Evolutionary conservation across 2,888 invertebrate species (phyloP), one percentile per base, ranked within the genome.

Genomic region (Euspilapteryx auroguttella): DNA sequence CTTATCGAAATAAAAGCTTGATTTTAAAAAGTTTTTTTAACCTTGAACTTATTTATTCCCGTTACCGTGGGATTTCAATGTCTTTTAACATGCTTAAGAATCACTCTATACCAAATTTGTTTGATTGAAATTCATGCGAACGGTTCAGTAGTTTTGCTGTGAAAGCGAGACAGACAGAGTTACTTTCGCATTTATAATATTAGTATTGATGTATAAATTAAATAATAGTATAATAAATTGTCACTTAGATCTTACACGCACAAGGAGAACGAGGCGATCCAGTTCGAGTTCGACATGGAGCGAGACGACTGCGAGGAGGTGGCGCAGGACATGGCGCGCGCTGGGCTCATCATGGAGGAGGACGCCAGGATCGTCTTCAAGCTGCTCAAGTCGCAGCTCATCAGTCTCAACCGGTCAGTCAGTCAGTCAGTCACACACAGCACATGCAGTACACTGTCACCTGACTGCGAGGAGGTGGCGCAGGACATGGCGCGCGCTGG

Each of bases 211-310:
- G n/a, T n/a, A n/a, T n/a, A n/a, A n/a, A n/a, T n/a, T n/a, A n/a
- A n/a, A n/a, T n/a, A n/a, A n/a, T n/a, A n/a, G n/a, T n/a, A n/a
- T n/a, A n/a, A 27, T 26, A 3, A 13, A n/a, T 4, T 12, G n/a
- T 6, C 11, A 12, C 11, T 4, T 41, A 76, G 76, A 25, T 93
- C 93, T 23, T 94, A 94, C 55, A 94, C 96, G 40, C 96, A 98
- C 66, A 95, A 96, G 53, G 97, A 98, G 65, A 98, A 99, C 68
- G 98, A 99, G 64, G 98, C 98, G 8, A 96, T 99, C 42, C 97
- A 98, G 68, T 99, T 99, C 75, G 95, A 96, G 45, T 99, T 95
- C 69, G 94, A 97, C 63, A 85, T 95, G 45, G 85, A 85, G 40
- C 81, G 80, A 32, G 99, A 99, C 61, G 88, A 92, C 53, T 91